Evolutionary conservation across 2,113 vertebrate species (phyloP).

Genomic region (Hippocampus guttulatus): DNA sequence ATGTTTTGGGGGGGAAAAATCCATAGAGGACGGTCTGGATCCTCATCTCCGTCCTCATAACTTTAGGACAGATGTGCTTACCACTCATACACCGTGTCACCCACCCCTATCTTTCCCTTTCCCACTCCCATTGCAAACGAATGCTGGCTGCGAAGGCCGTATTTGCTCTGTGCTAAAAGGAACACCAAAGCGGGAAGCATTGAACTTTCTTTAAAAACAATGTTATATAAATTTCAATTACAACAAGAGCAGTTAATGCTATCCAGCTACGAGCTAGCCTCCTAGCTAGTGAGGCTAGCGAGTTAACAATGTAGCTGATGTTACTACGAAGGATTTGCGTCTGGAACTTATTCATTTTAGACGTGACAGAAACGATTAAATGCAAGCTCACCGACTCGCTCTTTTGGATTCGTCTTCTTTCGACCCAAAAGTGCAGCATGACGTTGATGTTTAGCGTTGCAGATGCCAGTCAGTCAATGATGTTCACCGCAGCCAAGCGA

Average conservation of each 20-base stretch:
- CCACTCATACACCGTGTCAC: neutral
- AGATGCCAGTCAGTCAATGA: neutral
- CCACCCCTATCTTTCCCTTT: neutral
- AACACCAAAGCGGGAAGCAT: neutral
- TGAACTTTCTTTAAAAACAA: neutral
- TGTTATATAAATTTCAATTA: neutral
- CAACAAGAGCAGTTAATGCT: neutral
- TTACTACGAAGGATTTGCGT: neutral
- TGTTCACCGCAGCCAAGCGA: conserved; percentile 4
- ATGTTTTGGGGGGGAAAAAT: neutral
- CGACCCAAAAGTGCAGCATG: neutral
- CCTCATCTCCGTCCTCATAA: neutral
- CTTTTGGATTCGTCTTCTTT: neutral
- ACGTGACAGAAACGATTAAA: neutral
- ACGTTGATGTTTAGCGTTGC: neutral
- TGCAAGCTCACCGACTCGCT: conserved; percentile 2
- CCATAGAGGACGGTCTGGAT: neutral
- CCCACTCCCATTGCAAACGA: neutral
- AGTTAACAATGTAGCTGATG: neutral
- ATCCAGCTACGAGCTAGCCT: neutral
- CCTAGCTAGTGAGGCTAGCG: conserved; percentile 2
- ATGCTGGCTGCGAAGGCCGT: neutral
- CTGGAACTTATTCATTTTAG: neutral
- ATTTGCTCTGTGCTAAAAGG: neutral
- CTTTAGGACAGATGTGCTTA: neutral